Percentiles rank a stretch among this genome's conserved stretches.
These are phyloP conservation scores for Clarias platycephalus DNA, from an alignment of 2,797 vertebrate genomes.

Conservation along the genomic window DNA sequence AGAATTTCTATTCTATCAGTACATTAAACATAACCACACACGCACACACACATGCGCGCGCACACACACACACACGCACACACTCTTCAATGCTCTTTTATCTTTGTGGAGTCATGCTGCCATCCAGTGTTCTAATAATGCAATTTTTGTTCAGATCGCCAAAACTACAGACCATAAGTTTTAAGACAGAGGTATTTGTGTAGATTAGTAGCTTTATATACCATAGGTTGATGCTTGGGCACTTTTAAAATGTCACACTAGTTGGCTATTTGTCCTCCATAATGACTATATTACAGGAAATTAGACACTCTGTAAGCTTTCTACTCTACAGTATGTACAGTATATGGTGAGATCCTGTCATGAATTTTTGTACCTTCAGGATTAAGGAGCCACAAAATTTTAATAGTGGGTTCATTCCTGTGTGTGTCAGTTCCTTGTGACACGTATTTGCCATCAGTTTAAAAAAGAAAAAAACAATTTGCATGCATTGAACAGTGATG, in stretches of 20 bases:
- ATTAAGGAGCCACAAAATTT: background rate
- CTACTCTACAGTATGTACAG: background rate
- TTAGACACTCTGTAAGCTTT: background rate
- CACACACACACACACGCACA: background rate
- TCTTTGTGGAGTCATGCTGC: conserved; percentile 62
- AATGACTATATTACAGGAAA: background rate
- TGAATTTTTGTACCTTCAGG: background rate
- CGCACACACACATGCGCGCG: background rate
- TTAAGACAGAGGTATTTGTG: background rate
- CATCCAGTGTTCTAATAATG: conserved; percentile 68
- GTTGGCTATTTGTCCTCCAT: background rate
- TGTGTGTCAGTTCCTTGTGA: background rate
- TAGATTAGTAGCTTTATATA: conserved; percentile 30
- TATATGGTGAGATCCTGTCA: background rate
- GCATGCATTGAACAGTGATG: background rate
- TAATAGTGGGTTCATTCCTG: background rate
- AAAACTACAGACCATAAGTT: background rate
- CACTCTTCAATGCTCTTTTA: background rate
- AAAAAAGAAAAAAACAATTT: background rate
- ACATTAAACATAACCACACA: background rate
- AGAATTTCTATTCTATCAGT: background rate
- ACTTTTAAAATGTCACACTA: background rate
- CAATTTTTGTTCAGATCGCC: conserved; percentile 41
- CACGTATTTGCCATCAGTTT: background rate
- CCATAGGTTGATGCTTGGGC: background rate